A percentile compares a stretch with the other conserved stretches of the same genome.
These are phyloP conservation scores for Anoura caudifer DNA, from an alignment of 2,113 vertebrate genomes.

Conservation along the genomic window DNA sequence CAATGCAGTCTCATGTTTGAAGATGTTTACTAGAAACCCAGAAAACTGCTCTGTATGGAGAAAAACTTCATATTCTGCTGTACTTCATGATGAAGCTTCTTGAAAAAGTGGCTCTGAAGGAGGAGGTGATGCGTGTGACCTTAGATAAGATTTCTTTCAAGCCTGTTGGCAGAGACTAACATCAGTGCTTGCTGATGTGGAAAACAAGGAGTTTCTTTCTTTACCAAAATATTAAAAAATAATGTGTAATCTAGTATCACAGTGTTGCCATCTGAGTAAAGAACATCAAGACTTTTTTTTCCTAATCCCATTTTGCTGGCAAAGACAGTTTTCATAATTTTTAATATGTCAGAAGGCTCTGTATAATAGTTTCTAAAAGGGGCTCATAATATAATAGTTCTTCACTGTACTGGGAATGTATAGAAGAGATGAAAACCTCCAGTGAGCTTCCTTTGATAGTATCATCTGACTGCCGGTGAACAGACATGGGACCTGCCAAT, in stretches of 20 bases:
- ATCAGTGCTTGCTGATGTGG: not conserved
- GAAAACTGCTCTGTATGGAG: not conserved
- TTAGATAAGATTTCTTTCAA: not conserved
- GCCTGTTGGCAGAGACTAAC: not conserved
- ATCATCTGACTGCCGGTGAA: not conserved
- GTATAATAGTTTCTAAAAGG: not conserved
- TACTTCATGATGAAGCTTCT: not conserved
- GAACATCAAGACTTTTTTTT: not conserved
- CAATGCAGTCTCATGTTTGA: not conserved
- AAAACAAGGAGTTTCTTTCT: slow-evolving; percentile 1
- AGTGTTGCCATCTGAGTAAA: not conserved
- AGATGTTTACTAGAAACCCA: not conserved
- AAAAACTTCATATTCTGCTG: not conserved
- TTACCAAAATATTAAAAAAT: not conserved
- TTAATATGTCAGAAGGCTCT: not conserved
- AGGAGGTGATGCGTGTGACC: not conserved
- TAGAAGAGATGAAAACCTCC: not conserved
- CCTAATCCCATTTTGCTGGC: not conserved
- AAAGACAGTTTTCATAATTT: not conserved
- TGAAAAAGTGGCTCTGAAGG: not conserved
- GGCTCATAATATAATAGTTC: not conserved
- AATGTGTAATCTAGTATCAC: not conserved
- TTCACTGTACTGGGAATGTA: not conserved
- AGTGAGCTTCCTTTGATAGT: not conserved
- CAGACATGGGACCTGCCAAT: not conserved